A percentile compares a stretch with the other conserved stretches of the same genome.
phyloP scores from a whole-genome alignment of 2,888 invertebrate species.

The Chorisops tibialis region DNA sequence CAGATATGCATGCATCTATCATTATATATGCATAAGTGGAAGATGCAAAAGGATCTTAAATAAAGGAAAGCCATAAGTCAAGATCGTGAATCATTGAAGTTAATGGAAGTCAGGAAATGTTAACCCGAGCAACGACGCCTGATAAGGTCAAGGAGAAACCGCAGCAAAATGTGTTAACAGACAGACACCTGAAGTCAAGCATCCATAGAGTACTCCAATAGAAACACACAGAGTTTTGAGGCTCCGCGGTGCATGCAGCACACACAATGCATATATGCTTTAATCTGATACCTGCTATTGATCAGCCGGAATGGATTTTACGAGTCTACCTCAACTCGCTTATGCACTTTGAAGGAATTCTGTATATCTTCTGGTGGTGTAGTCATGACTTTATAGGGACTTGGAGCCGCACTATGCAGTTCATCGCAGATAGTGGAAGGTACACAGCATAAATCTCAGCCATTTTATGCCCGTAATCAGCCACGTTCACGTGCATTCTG shows the following conservation, averaged over 20 bases:
- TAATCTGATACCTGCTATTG: slow-evolving; percentile 10
- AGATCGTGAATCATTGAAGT: slow-evolving; percentile 30
- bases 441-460: slow-evolving; percentile 29
- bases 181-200: slow-evolving; percentile 28
- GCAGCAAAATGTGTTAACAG: slow-evolving; percentile 28
- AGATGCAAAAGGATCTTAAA: no score
- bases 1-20: no score
- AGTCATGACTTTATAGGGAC: slow-evolving; percentile 8
- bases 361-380: neutral
- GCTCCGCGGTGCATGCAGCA: slow-evolving; percentile 5
- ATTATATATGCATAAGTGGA: no score
- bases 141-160: slow-evolving; percentile 34
- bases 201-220: slow-evolving; percentile 14
- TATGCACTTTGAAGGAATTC: slow-evolving; percentile 5
- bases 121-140: slow-evolving; percentile 32
- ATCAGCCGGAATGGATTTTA: slow-evolving; percentile 6
- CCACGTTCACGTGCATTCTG: slow-evolving; percentile 25
- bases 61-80: slow-evolving; percentile 28
- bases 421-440: slow-evolving; percentile 9
- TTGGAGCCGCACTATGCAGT: slow-evolving; percentile 4
- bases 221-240: neutral
- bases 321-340: slow-evolving; percentile 1
- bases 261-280: neutral
- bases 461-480: slow-evolving; percentile 30
- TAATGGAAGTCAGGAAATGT: slow-evolving; percentile 31